Base-by-base conservation (phyloP, 1,140 invertebrate species). In the Zaprionus inermis region DNA sequence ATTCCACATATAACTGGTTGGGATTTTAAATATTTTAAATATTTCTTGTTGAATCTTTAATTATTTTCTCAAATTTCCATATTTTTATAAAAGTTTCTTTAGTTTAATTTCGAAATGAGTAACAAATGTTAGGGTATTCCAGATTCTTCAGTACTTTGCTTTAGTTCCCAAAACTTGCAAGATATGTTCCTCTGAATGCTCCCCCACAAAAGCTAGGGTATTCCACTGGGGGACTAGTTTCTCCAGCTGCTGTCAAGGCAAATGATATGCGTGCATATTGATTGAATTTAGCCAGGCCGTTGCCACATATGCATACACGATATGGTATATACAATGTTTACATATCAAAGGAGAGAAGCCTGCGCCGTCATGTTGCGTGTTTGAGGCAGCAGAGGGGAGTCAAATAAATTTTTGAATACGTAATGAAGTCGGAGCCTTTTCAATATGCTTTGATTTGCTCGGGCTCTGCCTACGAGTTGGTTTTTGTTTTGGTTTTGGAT, bases 381-480 rank as follows among this genome's bases (percentile, higher is more conserved):
- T 41, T 41, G 38, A 16, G 16, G 38, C 38, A 5, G n/a, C 16
- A 5, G 6, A 3, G 5, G n/a, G n/a, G 46, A 49, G 66, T 76
- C 34, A 64, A 79, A 79, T 72, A 78, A 69, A 78, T 83, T 86
- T 83, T 83, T 89, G 83, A 89, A 88, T 88, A 78, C 68, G 64
- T 89, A 88, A 88, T 88, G 77, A 89, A 83, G 67, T 57, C 20
- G 58, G 9, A 44, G 72, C 55, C 66, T 57, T 72, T 75, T 65
- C 82, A 86, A 73, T 86, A 79, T 81, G 66, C 75, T 84, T 72
- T 79, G 72, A 72, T 85, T 72, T 88, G 55, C 18, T 30, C 32
- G 58, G 59, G 54, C 58, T 20, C 41, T 44, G 49, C 71, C 54
- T 34, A n/a, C 12, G 11, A 44, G 4, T 5, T 2, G 4, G 20